Percentiles rank a stretch among this genome's conserved stretches.
phyloP scores from a whole-genome alignment of 2,888 invertebrate genomes.

The Scrobipalpa atriplicella region DNA sequence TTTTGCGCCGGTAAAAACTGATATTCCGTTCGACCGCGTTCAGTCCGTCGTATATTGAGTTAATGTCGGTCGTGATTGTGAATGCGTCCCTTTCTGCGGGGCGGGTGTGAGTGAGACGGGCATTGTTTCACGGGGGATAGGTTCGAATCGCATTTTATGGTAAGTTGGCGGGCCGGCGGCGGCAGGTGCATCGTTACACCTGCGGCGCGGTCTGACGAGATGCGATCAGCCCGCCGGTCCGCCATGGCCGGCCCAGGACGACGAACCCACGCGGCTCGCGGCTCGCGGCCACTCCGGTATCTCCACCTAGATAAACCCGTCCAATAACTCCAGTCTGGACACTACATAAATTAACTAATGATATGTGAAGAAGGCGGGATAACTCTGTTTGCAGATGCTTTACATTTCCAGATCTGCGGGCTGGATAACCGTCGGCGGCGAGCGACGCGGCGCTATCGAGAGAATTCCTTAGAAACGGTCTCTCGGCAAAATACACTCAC shows the following conservation, averaged over 20 bases:
- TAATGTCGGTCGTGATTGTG: constrained; percentile 80
- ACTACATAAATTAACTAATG: constrained; percentile 74
- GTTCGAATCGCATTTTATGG: constrained; percentile 80
- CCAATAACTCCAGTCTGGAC: constrained; percentile 67
- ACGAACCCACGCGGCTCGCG: constrained; percentile 59
- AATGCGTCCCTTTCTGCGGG: constrained; percentile 54
- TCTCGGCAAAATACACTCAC: not conserved
- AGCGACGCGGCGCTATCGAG: constrained; percentile 25
- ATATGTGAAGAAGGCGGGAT: constrained; percentile 62
- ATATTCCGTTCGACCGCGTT: constrained; percentile 77
- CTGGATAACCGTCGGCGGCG: constrained; percentile 51
- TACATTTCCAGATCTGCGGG: constrained; percentile 54
- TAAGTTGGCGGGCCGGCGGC: constrained; percentile 68
- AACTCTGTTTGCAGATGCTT: constrained; percentile 44
- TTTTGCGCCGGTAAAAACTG: constrained; percentile 80
- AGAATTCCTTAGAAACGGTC: constrained; percentile 19
- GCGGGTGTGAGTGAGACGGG: constrained; percentile 62
- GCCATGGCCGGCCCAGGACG: constrained; percentile 57
- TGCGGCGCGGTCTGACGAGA: constrained; percentile 76
- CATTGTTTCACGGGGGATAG: constrained; percentile 71
- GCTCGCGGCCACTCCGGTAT: constrained; percentile 52
- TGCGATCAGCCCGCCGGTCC: constrained; percentile 52
- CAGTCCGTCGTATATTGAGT: constrained; percentile 75
- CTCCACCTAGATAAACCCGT: constrained; percentile 64
- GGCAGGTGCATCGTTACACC: constrained; percentile 79